These are phyloP conservation scores for Caenorhabditis elegans DNA, from an alignment of 1,140 invertebrate genomes.

Conservation along the genomic window WBcel235 BX284602.5:8110501-8111000, in stretches of 20 bases:
- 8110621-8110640: neutral
- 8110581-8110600: too few species aligned
- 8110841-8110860: neutral
- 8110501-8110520: too few species aligned
- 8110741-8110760: too few species aligned
- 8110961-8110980: too few species aligned
- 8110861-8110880: neutral
- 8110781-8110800: neutral
- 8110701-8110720: neutral
- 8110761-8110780: neutral
- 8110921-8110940: too few species aligned
- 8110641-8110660: neutral
- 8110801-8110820: constrained; percentile 14
- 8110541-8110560: too few species aligned
- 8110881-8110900: neutral
- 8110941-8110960: too few species aligned
- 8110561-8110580: too few species aligned
- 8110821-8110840: neutral
- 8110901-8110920: neutral
- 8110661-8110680: neutral
- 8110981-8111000: too few species aligned
- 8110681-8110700: neutral
- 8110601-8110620: neutral
- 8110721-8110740: neutral
- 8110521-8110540: neutral